phyloP scores from a whole-genome alignment of 2,797 vertebrate genomes.

The Buphagus erythrorhynchus region DNA sequence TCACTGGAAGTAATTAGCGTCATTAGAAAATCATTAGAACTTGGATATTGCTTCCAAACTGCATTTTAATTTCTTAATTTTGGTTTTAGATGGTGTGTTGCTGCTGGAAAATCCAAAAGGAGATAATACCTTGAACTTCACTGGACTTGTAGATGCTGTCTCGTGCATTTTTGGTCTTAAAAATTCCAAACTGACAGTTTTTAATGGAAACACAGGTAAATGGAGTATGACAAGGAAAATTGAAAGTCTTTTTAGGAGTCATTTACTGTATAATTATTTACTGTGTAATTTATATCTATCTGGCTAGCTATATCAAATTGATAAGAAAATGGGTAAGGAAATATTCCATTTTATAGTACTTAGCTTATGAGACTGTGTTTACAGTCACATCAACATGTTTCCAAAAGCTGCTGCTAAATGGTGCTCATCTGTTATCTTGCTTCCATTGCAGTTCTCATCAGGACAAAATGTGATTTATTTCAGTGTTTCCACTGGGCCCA shows the following conservation, averaged over 20 bases:
- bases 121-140: conserved; percentile 83
- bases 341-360: not conserved
- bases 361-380: not conserved
- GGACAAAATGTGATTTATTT: conserved; percentile 10
- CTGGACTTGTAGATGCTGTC: conserved; percentile 82
- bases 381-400: not conserved
- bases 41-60: not conserved
- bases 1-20: not conserved
- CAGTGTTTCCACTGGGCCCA: not conserved
- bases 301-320: not conserved
- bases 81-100: conserved; percentile 85
- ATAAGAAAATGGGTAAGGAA: not conserved
- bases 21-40: not conserved
- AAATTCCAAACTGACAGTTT: conserved; percentile 79
- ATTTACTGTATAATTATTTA: not conserved
- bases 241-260: not conserved
- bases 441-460: not conserved
- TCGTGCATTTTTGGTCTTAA: conserved; percentile 87
- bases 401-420: conserved; percentile 15
- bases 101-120: conserved; percentile 96
- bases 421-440: not conserved
- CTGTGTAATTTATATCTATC: not conserved
- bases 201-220: conserved; percentile 84
- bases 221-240: not conserved
- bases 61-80: conserved; percentile 13